Base-by-base conservation (phyloP, 1,140 invertebrate genomes). In the Rhyacophila brunnea region DNA sequence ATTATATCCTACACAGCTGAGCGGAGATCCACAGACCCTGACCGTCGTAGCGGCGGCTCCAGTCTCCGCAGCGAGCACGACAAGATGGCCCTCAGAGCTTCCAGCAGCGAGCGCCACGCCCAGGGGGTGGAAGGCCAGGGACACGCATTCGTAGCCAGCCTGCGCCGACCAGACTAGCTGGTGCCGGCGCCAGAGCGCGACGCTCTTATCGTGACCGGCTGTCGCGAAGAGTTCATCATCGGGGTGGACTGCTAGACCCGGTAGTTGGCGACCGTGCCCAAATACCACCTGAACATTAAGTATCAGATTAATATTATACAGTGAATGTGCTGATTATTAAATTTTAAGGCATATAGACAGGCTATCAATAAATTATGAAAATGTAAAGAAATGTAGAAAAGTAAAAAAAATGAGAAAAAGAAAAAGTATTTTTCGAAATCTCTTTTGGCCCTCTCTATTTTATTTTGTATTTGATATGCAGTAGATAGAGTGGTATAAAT, bases 191-290 rank as follows among this genome's bases (percentile, higher is more conserved):
- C 93, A 96, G 6, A 94, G 80, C 11, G 91, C 91, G 36, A 96
- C 90, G 65, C 90, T 88, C 70, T 92, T 93, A 74, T 98, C 95
- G 63, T 94, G 89, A 0, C 92, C 93, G 23, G 92, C 93, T 10
- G 94, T 96, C 6, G 94, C 89, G 71, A 96, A 96, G 61, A 94
- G 83, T 71, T 94, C 91, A 67, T 95, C 92, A 67, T 91, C 88
- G 0, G 93, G 93, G 78, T 95, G 92, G 1, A 89, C 87, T 4
- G 93, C 91, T 32, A 97, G 71, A 5, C 92, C 94, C 87, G 92
- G 92, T 10, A 98, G 75, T 74, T 95, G 92, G 62, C 92, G 87
- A 36, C 88, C 87, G 74, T 98, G 95, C 1, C 95, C 94, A 66
- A 92, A 93, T 40, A 93, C 85, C n/a, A 93, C 85, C 88, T 91